A percentile compares a stretch with the other conserved stretches of the same genome.
These are phyloP conservation scores for Amblyjoppa proteus DNA, from an alignment of 2,888 invertebrate species.

Conservation along the genomic window DNA sequence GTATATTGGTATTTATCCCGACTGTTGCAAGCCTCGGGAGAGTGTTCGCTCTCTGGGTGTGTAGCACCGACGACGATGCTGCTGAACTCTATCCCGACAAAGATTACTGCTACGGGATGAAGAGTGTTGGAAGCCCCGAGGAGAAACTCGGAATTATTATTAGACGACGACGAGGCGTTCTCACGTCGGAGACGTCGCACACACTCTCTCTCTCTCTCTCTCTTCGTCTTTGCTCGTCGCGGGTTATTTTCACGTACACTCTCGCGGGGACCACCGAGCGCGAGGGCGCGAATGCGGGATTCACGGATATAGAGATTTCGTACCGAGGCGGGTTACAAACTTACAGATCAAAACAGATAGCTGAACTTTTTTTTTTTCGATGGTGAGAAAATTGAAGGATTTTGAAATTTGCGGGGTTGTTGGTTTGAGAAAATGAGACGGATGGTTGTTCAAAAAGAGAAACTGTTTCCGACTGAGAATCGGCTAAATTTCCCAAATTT, in stretches of 20 bases:
- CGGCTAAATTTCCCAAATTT: not conserved
- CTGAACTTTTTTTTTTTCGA: not conserved
- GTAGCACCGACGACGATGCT: conserved; percentile 20
- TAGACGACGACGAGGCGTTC: conserved; percentile 74
- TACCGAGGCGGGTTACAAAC: not conserved
- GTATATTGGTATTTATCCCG: conserved; percentile 21
- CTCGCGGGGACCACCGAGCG: conserved; percentile 61
- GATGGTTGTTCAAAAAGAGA: not conserved
- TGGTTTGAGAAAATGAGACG: not conserved
- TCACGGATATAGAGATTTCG: conserved; percentile 2
- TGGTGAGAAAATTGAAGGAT: not conserved
- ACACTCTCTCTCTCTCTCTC: conserved; percentile 52
- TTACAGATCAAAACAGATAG: conserved; percentile 3
- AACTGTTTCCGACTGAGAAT: not conserved
- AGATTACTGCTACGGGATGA: conserved; percentile 60
- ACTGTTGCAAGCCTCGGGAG: conserved; percentile 1
- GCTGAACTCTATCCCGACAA: conserved; percentile 66
- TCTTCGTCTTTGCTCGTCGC: conserved; percentile 77
- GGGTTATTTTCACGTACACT: conserved; percentile 83
- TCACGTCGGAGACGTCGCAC: conserved; percentile 51
- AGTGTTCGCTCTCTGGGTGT: not conserved
- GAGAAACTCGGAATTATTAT: conserved; percentile 78
- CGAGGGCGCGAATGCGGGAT: conserved; percentile 2
- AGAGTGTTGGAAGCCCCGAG: conserved; percentile 42
- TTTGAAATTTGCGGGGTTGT: not conserved